Percentiles rank a stretch among this genome's conserved stretches.
Evolutionary conservation across 2,888 invertebrate species (phyloP).

Genomic region (Neoascia interrupta): DNA sequence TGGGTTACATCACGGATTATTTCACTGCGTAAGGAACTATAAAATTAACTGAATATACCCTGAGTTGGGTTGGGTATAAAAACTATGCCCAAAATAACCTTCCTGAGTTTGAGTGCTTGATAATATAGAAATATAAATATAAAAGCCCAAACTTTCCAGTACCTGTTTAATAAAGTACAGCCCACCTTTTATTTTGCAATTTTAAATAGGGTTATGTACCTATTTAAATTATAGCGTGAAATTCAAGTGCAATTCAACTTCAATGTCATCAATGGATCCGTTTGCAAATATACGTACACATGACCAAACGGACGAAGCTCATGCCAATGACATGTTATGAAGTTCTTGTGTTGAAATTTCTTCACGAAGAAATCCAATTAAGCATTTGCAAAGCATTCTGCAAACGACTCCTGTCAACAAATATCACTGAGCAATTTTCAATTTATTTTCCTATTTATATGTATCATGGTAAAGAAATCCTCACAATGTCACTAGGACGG

Average conservation of each 20-base stretch:
- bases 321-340: slow-evolving; percentile 54
- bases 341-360: slow-evolving; percentile 61
- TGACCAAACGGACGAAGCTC: slow-evolving; percentile 17
- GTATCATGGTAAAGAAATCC: slow-evolving; percentile 38
- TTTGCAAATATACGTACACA: slow-evolving; percentile 32
- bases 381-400: slow-evolving; percentile 59
- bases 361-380: slow-evolving; percentile 66
- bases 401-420: slow-evolving; percentile 63
- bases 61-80: no score
- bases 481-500: slow-evolving; percentile 33
- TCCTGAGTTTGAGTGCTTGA: no score
- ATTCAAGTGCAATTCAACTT: slow-evolving; percentile 25
- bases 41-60: no score
- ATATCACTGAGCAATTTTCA: slow-evolving; percentile 65
- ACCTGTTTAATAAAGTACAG: no score
- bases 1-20: no score
- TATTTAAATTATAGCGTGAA: neutral
- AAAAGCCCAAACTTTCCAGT: no score
- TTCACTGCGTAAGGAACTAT: no score
- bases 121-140: no score
- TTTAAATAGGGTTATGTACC: slow-evolving; percentile 8
- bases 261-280: slow-evolving; percentile 14
- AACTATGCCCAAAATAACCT: no score
- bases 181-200: no score
- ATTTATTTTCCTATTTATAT: slow-evolving; percentile 61